These are phyloP conservation scores for Akabosia matsudoensis DNA, from an alignment of 1,140 invertebrate species.

Conservation along the genomic window DNA sequence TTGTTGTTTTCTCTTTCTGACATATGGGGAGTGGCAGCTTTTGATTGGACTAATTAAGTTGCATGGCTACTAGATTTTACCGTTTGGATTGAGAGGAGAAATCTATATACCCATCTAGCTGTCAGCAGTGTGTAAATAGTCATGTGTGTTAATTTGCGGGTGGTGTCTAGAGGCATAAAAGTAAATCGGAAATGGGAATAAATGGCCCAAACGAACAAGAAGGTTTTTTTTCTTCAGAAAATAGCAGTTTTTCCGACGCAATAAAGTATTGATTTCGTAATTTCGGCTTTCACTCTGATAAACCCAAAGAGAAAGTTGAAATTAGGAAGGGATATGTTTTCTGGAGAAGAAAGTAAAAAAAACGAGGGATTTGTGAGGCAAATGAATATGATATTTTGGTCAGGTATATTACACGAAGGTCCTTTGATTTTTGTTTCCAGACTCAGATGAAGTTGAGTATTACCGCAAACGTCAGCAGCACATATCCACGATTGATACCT, in stretches of 20 bases:
- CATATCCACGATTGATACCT: conserved; percentile 74
- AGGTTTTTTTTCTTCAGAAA: no score
- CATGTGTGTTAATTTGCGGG: no score
- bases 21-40: neutral
- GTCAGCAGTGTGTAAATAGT: neutral
- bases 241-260: no score
- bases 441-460: conserved; percentile 53
- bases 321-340: no score
- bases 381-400: no score
- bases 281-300: no score
- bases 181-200: neutral
- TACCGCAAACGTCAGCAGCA: conserved; percentile 63
- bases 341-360: neutral
- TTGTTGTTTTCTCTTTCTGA: neutral
- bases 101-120: no score
- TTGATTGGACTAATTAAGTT: conserved; percentile 20
- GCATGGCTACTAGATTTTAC: neutral
- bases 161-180: no score
- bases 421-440: conserved; percentile 24
- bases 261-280: no score
- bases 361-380: no score
- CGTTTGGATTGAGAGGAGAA: neutral
- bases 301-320: no score
- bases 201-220: neutral
- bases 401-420: no score